Percentiles rank a stretch among this genome's conserved stretches.
These are phyloP conservation scores for Chrysolina oricalcia DNA, from an alignment of 2,888 invertebrate species.

Conservation along the genomic window DNA sequence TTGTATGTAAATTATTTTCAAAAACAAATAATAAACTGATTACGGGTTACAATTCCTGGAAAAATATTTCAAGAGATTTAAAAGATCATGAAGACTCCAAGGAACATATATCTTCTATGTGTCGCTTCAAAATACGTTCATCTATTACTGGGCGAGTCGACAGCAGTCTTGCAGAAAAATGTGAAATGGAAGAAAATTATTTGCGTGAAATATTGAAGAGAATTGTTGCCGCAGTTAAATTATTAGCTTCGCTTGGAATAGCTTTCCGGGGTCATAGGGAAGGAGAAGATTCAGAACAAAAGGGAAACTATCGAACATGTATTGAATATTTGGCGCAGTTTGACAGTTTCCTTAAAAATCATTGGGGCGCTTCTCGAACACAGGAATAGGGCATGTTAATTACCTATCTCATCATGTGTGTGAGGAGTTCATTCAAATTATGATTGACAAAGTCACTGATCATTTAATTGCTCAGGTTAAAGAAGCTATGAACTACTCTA, in stretches of 20 bases:
- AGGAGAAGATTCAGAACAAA: slow-evolving; percentile 27
- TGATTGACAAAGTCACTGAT: slow-evolving; percentile 5
- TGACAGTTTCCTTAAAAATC: slow-evolving; percentile 28
- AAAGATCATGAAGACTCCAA: slow-evolving; percentile 32
- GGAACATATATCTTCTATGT: too few relatives aligned
- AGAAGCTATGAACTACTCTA: too few relatives aligned
- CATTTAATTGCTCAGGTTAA: slow-evolving; percentile 24
- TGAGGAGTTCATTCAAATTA: slow-evolving; percentile 25
- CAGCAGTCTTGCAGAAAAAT: slow-evolving; percentile 27
- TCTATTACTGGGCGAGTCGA: slow-evolving; percentile 30
- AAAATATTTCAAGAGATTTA: slow-evolving; percentile 25
- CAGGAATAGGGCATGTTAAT: slow-evolving; percentile 27
- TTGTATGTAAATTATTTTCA: slow-evolving; percentile 22
- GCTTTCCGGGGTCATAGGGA: slow-evolving; percentile 33
- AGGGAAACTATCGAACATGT: too few relatives aligned
- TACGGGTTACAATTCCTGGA: slow-evolving; percentile 17
- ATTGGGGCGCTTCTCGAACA: slow-evolving; percentile 3
- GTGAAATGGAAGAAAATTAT: slow-evolving; percentile 35
- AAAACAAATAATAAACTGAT: slow-evolving; percentile 19
- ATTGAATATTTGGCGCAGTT: slow-evolving; percentile 29
- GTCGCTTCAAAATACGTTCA: slow-evolving; percentile 29
- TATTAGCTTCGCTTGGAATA: slow-evolving; percentile 31
- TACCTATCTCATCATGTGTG: slow-evolving; percentile 25
- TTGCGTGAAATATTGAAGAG: slow-evolving; percentile 34
- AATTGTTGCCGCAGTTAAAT: slow-evolving; percentile 38